Conservation (phyloP, 2,888 invertebrate species). For the Oxyteleia sp. region DNA sequence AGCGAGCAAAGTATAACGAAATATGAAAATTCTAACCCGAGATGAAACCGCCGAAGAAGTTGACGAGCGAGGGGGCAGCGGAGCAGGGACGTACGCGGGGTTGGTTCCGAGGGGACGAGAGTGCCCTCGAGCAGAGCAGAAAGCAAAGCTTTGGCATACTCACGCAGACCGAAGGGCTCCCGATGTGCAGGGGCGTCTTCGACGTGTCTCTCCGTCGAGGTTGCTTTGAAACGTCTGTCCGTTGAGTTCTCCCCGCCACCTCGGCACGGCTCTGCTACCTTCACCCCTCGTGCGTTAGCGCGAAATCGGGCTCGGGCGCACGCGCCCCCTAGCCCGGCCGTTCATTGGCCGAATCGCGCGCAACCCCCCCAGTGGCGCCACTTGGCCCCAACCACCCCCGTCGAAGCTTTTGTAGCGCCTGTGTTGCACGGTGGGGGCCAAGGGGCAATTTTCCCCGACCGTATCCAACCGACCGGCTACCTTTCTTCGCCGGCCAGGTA, state of each 20-base stretch:
- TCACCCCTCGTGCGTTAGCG: conserved; percentile 61
- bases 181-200: conserved; percentile 85
- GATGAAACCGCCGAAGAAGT: conserved; percentile 33
- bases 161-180: conserved; percentile 87
- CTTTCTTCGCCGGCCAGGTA: conserved; percentile 75
- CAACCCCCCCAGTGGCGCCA: conserved; percentile 78
- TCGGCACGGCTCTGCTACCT: conserved; percentile 76
- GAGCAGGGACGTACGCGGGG: conserved; percentile 57
- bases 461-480: conserved; percentile 56
- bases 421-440: conserved; percentile 37
- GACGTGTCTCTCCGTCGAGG: conserved; percentile 87
- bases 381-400: conserved; percentile 62
- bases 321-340: conserved; percentile 53
- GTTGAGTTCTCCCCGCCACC: conserved; percentile 87
- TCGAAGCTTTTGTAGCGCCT: conserved; percentile 37
- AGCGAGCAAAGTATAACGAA: conserved; percentile 31
- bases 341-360: conserved; percentile 82
- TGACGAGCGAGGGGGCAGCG: conserved; percentile 17
- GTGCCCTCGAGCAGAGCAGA: conserved; percentile 63
- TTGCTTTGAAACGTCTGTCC: conserved; percentile 87
- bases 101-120: conserved; percentile 54
- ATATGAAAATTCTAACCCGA: conserved; percentile 52
- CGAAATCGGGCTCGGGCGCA: conserved; percentile 69
- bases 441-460: conserved; percentile 75
- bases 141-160: conserved; percentile 79